Evolutionary conservation across 2,888 invertebrate species (phyloP).

Genomic region (Troilus luridus): DNA sequence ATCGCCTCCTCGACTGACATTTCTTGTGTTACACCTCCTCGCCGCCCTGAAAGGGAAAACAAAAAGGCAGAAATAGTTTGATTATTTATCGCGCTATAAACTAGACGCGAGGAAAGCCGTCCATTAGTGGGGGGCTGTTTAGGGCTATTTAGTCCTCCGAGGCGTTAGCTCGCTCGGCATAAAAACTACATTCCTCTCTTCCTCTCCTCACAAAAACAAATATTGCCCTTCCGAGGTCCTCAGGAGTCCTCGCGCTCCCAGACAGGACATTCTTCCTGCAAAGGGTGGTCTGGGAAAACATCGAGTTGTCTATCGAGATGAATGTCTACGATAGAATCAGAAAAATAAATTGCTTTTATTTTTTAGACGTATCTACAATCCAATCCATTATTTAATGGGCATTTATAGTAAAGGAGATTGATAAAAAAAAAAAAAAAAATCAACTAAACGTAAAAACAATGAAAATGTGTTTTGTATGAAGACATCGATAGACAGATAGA

Average conservation of each 20-base stretch:
- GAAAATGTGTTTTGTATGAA: too few relatives aligned
- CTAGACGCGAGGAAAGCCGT: not conserved
- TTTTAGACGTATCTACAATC: not conserved
- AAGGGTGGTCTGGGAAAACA: not conserved
- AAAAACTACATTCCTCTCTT: conserved; percentile 53
- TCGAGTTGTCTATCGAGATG: not conserved
- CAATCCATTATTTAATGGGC: too few relatives aligned
- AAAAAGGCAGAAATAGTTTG: conserved; percentile 42
- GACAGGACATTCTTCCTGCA: conserved; percentile 13
- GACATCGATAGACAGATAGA: too few relatives aligned
- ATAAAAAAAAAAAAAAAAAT: too few relatives aligned
- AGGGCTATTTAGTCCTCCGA: conserved; percentile 26
- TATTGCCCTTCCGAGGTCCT: conserved; percentile 47
- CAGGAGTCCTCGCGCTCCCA: not conserved
- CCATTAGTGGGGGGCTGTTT: not conserved
- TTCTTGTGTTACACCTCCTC: not conserved
- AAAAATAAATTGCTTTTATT: not conserved
- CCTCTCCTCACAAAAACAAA: conserved; percentile 46
- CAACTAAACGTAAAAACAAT: too few relatives aligned
- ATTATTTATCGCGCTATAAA: conserved; percentile 40
- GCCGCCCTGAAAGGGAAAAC: not conserved
- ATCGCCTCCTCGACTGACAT: not conserved
- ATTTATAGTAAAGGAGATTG: too few relatives aligned
- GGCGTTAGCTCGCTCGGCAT: not conserved
- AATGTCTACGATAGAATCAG: not conserved